Base-by-base conservation (phyloP, 2,888 invertebrate genomes). In the Smittia sp. region DNA sequence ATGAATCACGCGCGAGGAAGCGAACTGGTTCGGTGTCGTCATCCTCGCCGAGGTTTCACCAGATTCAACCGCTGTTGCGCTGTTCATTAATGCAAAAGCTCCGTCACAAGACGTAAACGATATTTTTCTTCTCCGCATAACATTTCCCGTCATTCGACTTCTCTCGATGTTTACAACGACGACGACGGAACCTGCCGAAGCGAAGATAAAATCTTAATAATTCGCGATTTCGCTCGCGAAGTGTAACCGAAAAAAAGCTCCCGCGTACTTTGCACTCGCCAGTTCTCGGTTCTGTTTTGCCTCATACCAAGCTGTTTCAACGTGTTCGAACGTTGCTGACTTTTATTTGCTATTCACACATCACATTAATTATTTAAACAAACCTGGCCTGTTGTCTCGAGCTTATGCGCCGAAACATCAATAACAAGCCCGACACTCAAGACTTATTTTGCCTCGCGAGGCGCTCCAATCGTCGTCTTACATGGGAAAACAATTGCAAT, bases 321-420 rank as follows among this genome's bases (percentile, higher is more conserved):
- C 58, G 22, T 22, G 46, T 11, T 15, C 22, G 6, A 18, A 2
- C 46, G 18, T 58, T 2, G n/a, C 3, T 22, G 58, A 58, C 58
- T 58, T 73, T 65, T 75, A 75, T 58, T 70, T 73, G 65, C 46
- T 62, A 54, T 27, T 54, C 41, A 62, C 69, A 69, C 74, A 74
- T 58, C 73, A 52, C 52, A 70, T 70, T 70, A 70, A 70, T 54
- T 70, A 70, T 70, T 68, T 70, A 69, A 39, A 46, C 52, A 27
- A 15, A 58, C 32, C 3, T 32, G 9, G 32, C 32, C 4, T 32
- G 7, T 58, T 58, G 32, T 32, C 32, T 32, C 32, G 3, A 32
- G 3, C 3, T 32, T 32, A 6, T 32, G 7, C 27, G 15, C 38
- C 25, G n/a, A 25, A 18, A 18, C 18, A 58, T 58, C 58, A 58